Percentiles rank a stretch among this genome's conserved stretches.
Evolutionary conservation across 2,888 invertebrate genomes (phyloP).

Genomic region (Epiblema foenella): DNA sequence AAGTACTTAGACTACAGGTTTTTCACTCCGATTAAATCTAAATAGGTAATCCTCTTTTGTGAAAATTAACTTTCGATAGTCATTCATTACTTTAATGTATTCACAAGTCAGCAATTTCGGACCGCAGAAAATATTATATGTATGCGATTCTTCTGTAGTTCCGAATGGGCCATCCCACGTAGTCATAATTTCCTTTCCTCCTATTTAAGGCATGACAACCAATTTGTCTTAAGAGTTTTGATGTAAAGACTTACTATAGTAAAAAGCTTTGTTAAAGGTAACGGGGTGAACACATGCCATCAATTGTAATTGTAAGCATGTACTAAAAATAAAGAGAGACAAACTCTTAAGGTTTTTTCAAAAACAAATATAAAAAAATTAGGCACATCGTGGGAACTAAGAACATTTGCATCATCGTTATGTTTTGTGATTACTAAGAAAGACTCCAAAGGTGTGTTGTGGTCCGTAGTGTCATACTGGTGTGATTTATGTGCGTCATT

Average conservation of each 20-base stretch:
- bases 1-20: not conserved
- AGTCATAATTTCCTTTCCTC: constrained; percentile 43
- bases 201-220: constrained; percentile 20
- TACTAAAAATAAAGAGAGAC: too few relatives aligned
- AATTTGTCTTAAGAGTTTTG: constrained; percentile 20
- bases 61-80: not conserved
- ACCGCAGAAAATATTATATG: constrained; percentile 33
- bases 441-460: constrained; percentile 45
- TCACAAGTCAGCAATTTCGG: constrained; percentile 25
- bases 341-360: not conserved
- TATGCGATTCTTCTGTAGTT: constrained; percentile 37
- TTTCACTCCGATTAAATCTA: not conserved
- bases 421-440: constrained; percentile 43
- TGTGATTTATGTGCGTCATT: constrained; percentile 56
- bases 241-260: not conserved
- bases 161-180: constrained; percentile 33
- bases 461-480: constrained; percentile 48
- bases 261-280: too few relatives aligned
- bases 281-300: too few relatives aligned
- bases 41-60: not conserved
- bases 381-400: constrained; percentile 44
- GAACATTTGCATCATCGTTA: constrained; percentile 31
- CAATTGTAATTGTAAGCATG: too few relatives aligned
- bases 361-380: not conserved
- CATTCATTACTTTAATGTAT: not conserved